Base-by-base conservation (phyloP, 2,113 vertebrate genomes). In the Neogale vison region DNA sequence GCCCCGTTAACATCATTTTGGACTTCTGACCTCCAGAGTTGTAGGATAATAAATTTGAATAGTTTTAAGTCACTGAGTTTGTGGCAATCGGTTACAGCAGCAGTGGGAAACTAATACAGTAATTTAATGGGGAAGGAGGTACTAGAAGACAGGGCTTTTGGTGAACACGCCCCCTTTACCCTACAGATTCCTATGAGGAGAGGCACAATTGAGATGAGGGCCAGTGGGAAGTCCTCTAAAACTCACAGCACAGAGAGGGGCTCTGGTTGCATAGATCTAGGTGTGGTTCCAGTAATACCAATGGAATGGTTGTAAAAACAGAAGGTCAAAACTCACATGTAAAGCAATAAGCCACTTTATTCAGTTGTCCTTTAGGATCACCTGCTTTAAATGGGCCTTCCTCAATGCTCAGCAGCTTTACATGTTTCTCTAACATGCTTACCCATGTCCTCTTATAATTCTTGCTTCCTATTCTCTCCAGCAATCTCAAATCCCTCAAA, bases 91-190 rank as follows among this genome's bases (percentile, higher is more conserved):
- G 7, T 80, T 85, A 34, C 11, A 80, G 23, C 34, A 84, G 17
- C 39, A 85, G n/a, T 12, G 15, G 18, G 6, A 93, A 69, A 42
- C 9, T 4, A 24, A 77, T 29, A n/a, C 29, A 50, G 55, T n/a
- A n/a, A 3, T 50, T 61, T 67, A 71, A n/a, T 55, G 29, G 24
- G 3, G 8, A 18, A 77, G 6, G 0, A 2, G 15, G 4, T 7
- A 31, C 26, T 39, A 59, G 6, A 93, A 67, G 7, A 20, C 34
- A 86, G 24, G 21, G 26, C 4, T 77, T 45, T 20, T 2, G 6
- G 10, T 59, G 47, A 59, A 42, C 13, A 39, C 21, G 11, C 21
- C 36, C 10, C 4, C 47, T 57, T 47, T 55, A 24, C 42, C 17
- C 23, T 29, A 7, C 36, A 89, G n/a, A 71, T 89, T 69, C 29